phyloP scores from a whole-genome alignment of 2,888 invertebrate species.

The Agelastica alni region DNA sequence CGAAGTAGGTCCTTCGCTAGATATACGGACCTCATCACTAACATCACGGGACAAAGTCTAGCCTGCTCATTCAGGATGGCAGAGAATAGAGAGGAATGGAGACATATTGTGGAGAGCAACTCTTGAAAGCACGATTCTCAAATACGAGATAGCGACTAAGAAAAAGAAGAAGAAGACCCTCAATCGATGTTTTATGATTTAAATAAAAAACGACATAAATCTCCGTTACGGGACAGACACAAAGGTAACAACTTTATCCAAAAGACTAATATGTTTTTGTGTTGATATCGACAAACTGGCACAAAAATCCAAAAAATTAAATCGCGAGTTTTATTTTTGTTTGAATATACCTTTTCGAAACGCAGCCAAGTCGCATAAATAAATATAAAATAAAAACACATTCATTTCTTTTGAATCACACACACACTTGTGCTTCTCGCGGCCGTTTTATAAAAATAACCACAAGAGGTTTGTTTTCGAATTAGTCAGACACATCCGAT shows the following conservation, averaged over 20 bases:
- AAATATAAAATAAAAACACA: slow-evolving; percentile 11
- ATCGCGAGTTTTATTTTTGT: neutral
- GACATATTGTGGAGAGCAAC: too few relatives aligned
- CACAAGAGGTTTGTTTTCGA: slow-evolving; percentile 9
- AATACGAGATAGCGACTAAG: too few relatives aligned
- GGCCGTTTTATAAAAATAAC: slow-evolving; percentile 5
- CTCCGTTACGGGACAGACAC: too few relatives aligned
- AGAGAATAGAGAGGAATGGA: too few relatives aligned
- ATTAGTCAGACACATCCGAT: neutral
- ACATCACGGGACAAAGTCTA: too few relatives aligned
- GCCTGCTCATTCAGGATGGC: too few relatives aligned
- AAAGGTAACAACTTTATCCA: neutral
- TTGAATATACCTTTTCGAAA: slow-evolving; percentile 5
- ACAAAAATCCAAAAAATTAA: neutral
- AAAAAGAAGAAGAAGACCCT: too few relatives aligned
- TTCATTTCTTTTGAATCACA: slow-evolving; percentile 8
- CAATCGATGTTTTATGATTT: too few relatives aligned
- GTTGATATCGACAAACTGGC: neutral
- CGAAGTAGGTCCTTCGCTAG: too few relatives aligned
- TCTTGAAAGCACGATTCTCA: too few relatives aligned
- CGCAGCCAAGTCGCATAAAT: slow-evolving; percentile 9
- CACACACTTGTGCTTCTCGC: neutral
- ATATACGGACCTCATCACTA: too few relatives aligned
- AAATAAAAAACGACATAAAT: too few relatives aligned
- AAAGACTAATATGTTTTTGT: neutral